Percentiles rank a stretch among this genome's conserved stretches.
Conservation (phyloP, 2,888 invertebrate species). For the Melanargia galathea region DNA sequence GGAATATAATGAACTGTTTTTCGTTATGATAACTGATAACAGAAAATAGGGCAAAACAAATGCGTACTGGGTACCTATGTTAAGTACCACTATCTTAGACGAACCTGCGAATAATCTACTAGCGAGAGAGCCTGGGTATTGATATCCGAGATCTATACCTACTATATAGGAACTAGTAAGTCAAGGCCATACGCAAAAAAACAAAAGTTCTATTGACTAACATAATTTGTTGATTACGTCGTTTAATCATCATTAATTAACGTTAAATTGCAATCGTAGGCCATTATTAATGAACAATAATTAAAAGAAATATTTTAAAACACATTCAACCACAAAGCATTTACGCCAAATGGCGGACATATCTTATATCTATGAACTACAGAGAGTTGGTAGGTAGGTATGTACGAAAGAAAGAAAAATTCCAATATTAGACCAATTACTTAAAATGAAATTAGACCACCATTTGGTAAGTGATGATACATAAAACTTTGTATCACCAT, state of each 20-base stretch:
- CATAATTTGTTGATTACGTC: not conserved
- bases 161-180: not conserved
- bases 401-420: no score
- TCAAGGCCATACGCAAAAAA: not conserved
- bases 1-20: slow-evolving; percentile 2
- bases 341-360: not conserved
- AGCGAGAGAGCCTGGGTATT: no score
- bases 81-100: no score
- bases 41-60: not conserved
- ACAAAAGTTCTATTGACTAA: not conserved
- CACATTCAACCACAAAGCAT: not conserved
- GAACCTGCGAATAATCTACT: no score
- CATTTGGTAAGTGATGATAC: no score
- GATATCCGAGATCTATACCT: not conserved
- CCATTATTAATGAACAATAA: slow-evolving; percentile 1
- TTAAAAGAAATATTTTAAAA: not conserved
- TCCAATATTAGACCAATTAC: no score
- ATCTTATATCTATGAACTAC: no score
- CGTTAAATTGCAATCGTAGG: not conserved
- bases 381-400: no score
- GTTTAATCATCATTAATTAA: not conserved
- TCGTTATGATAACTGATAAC: slow-evolving; percentile 7
- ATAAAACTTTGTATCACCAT: no score
- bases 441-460: no score
- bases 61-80: not conserved